These are phyloP conservation scores for Cavia aperea DNA, from an alignment of 2,113 vertebrate genomes.

Conservation along the genomic window DNA sequence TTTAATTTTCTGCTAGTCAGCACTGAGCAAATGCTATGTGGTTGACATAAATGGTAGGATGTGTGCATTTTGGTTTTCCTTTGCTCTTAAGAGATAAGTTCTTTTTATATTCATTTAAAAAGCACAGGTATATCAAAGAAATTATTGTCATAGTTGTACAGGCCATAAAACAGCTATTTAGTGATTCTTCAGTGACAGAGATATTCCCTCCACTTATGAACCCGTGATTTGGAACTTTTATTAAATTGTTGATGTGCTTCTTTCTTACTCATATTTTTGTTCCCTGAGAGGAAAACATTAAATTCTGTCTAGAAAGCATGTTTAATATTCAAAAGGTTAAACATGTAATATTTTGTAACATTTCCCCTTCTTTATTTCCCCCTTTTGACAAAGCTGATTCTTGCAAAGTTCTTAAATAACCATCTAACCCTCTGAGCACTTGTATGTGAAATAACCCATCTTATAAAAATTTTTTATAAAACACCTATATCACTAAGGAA, in stretches of 20 bases:
- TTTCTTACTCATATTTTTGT: slow-evolving; percentile 11
- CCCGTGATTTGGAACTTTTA: neutral
- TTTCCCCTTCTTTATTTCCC: slow-evolving; percentile 9
- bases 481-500: neutral
- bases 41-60: neutral
- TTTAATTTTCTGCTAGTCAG: neutral
- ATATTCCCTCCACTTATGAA: neutral
- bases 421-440: neutral
- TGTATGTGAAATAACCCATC: slow-evolving; percentile 1
- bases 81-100: neutral
- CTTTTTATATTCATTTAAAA: slow-evolving; percentile 4
- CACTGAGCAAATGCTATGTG: neutral
- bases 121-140: neutral
- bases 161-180: neutral
- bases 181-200: neutral
- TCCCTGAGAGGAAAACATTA: neutral
- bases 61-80: neutral
- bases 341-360: neutral
- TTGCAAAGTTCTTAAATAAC: neutral
- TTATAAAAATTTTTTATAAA: neutral
- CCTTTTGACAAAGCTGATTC: neutral
- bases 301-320: neutral
- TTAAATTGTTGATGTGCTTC: neutral
- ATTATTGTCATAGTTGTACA: neutral
- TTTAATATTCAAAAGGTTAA: neutral